Conservation (phyloP, 2,113 vertebrate species). For the Podarcis raffonei region DNA sequence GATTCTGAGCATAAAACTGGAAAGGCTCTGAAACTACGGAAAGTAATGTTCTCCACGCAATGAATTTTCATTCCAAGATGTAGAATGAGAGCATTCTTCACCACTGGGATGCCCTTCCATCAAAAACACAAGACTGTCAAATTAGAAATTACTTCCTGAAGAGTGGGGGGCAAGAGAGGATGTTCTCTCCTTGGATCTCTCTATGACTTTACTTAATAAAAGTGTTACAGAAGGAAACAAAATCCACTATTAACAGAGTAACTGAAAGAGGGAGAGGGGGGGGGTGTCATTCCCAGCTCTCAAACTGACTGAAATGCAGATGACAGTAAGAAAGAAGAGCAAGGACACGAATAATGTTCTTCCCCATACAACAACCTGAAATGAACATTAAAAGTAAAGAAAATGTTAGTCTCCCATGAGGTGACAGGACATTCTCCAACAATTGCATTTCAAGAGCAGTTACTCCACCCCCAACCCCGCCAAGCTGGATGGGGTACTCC, state of each 20-base stretch:
- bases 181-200: background rate
- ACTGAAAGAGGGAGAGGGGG: background rate
- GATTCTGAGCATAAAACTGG: conserved; percentile 57
- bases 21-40: conserved; percentile 63
- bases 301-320: background rate
- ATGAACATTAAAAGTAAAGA: background rate
- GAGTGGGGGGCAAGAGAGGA: background rate
- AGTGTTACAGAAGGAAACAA: background rate
- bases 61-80: conserved; percentile 30
- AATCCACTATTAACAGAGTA: background rate
- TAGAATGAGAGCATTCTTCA: conserved; percentile 53
- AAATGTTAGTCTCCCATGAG: background rate
- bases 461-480: background rate
- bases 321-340: background rate
- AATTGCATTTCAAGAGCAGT: background rate
- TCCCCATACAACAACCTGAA: background rate
- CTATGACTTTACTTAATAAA: background rate
- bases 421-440: background rate
- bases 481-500: background rate
- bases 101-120: conserved; percentile 32
- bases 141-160: background rate
- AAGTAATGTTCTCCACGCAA: background rate
- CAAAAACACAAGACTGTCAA: background rate
- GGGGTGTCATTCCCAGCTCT: background rate
- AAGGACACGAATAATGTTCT: background rate